Conservation (phyloP, 2,797 vertebrate genomes). For the Typhlichthys subterraneus region DNA sequence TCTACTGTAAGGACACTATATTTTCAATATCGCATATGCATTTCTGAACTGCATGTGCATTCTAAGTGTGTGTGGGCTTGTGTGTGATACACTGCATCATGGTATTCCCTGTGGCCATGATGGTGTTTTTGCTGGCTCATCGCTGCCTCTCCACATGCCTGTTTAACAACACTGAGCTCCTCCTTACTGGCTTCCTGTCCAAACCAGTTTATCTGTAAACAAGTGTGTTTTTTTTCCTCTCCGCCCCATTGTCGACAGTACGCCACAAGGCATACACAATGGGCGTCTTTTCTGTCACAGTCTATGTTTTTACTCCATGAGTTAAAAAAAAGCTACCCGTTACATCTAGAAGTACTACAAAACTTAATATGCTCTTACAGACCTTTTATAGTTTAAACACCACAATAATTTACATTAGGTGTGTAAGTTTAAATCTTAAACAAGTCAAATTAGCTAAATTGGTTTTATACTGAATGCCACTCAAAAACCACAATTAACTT, state of each 20-base stretch:
- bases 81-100: constrained; percentile 47
- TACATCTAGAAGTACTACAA: constrained; percentile 26
- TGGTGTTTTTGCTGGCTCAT: constrained; percentile 77
- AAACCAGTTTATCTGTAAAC: constrained; percentile 83
- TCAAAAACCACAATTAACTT: constrained; percentile 1
- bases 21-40: constrained; percentile 13
- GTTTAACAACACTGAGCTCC: constrained; percentile 76
- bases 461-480: constrained; percentile 1
- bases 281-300: constrained; percentile 62
- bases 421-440: not conserved
- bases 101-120: constrained; percentile 64
- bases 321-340: constrained; percentile 25
- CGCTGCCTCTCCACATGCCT: constrained; percentile 74
- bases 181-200: constrained; percentile 81
- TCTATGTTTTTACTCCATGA: constrained; percentile 45
- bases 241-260: constrained; percentile 76
- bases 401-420: not conserved
- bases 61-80: constrained; percentile 26
- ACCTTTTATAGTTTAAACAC: constrained; percentile 2
- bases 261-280: constrained; percentile 71
- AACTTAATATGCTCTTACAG: not conserved
- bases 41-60: constrained; percentile 8
- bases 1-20: constrained; percentile 3
- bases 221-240: constrained; percentile 76
- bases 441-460: not conserved